Conservation (phyloP, 2,113 vertebrate genomes). For the Xerus inauris region DNA sequence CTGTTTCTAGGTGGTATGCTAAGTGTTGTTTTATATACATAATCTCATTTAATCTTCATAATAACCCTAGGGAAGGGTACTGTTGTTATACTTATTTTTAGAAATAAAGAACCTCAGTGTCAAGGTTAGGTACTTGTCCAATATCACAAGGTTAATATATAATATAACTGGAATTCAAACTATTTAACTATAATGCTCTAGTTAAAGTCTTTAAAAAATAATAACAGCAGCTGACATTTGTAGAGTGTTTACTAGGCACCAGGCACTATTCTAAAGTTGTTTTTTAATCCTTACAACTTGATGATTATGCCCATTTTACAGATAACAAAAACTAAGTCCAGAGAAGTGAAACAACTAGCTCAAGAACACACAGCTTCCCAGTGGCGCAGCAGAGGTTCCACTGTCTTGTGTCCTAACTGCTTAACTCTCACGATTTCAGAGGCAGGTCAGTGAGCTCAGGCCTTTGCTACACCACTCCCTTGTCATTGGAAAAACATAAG, state of each 20-base stretch:
- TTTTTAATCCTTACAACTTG: neutral
- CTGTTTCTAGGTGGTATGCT: neutral
- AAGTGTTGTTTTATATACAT: too few species aligned
- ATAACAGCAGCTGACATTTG: neutral
- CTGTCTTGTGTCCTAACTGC: neutral
- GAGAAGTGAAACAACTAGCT: neutral
- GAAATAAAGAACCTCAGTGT: conserved; percentile 17
- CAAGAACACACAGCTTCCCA: neutral
- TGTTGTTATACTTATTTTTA: neutral
- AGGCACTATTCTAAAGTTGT: neutral
- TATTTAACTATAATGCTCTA: neutral
- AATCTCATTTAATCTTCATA: neutral
- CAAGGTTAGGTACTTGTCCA: neutral
- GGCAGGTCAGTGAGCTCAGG: neutral
- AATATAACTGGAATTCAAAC: neutral
- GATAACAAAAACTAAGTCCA: neutral
- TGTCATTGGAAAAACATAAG: neutral
- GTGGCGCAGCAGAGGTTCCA: neutral
- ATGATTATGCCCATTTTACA: neutral
- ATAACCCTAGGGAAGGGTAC: neutral
- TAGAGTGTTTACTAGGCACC: neutral
- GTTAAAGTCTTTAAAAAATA: neutral
- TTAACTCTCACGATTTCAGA: neutral
- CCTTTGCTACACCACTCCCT: neutral
- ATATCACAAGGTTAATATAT: neutral